phyloP scores from a whole-genome alignment of 2,888 invertebrate genomes.

The Tinea trinotella region DNA sequence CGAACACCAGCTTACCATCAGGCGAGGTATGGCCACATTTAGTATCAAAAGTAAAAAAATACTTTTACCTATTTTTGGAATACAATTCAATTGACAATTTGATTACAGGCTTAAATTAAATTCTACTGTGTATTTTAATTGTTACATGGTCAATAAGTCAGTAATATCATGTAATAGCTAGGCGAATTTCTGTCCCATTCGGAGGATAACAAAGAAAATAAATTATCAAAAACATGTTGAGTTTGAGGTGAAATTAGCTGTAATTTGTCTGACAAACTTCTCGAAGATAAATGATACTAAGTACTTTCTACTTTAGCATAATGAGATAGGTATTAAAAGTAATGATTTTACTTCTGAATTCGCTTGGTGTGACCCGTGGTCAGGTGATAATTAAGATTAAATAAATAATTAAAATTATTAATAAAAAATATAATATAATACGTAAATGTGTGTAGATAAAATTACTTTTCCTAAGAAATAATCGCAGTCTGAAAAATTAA shows the following conservation, averaged over 20 bases:
- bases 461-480: background rate
- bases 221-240: background rate
- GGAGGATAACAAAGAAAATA: background rate
- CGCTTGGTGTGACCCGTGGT: background rate
- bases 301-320: background rate
- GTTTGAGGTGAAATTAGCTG: background rate
- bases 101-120: too few relatives aligned
- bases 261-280: background rate
- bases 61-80: too few relatives aligned
- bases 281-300: background rate
- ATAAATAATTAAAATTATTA: too few relatives aligned
- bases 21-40: too few relatives aligned
- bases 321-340: slow-evolving; percentile 1
- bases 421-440: background rate
- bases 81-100: too few relatives aligned
- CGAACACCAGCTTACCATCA: too few relatives aligned
- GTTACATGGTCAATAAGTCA: too few relatives aligned
- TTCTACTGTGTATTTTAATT: too few relatives aligned
- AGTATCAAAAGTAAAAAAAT: too few relatives aligned
- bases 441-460: background rate
- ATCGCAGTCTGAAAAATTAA: background rate
- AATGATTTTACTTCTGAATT: background rate
- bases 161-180: too few relatives aligned
- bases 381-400: background rate
- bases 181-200: too few relatives aligned